phyloP scores from a whole-genome alignment of 2,888 invertebrate genomes.

The Agriotes lineatus region DNA sequence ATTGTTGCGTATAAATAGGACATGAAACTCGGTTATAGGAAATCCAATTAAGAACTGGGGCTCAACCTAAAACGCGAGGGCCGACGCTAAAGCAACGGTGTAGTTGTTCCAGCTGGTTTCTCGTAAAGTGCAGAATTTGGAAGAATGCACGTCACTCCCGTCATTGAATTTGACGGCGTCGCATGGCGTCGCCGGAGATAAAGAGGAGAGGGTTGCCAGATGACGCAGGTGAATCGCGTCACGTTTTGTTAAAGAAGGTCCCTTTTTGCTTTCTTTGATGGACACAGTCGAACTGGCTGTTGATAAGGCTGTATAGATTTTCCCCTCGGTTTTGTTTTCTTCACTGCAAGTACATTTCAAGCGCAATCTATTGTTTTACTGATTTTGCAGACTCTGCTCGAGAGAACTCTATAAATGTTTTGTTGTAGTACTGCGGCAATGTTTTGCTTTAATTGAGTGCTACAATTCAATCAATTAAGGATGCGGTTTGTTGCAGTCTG shows the following conservation, averaged over 20 bases:
- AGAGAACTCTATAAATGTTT: too few species aligned
- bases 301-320: too few species aligned
- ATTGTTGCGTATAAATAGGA: neutral
- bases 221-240: slow-evolving; percentile 15
- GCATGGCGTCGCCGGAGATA: neutral
- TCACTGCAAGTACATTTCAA: too few species aligned
- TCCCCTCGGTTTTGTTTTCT: too few species aligned
- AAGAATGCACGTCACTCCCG: slow-evolving; percentile 19
- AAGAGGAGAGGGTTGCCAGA: neutral
- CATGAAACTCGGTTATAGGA: slow-evolving; percentile 1
- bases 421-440: too few species aligned
- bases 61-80: neutral
- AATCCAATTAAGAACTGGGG: slow-evolving; percentile 15
- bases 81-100: neutral
- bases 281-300: neutral
- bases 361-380: too few species aligned
- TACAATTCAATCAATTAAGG: too few species aligned
- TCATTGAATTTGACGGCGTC: slow-evolving; percentile 21
- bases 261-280: neutral
- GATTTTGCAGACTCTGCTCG: too few species aligned
- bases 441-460: too few species aligned
- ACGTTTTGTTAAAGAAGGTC: neutral
- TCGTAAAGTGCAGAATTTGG: slow-evolving; percentile 17
- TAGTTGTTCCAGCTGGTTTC: slow-evolving; percentile 16
- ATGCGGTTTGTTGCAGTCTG: too few species aligned